Evolutionary conservation across 2,113 vertebrate species (phyloP).

Genomic region (Aleadryas rufinucha): DNA sequence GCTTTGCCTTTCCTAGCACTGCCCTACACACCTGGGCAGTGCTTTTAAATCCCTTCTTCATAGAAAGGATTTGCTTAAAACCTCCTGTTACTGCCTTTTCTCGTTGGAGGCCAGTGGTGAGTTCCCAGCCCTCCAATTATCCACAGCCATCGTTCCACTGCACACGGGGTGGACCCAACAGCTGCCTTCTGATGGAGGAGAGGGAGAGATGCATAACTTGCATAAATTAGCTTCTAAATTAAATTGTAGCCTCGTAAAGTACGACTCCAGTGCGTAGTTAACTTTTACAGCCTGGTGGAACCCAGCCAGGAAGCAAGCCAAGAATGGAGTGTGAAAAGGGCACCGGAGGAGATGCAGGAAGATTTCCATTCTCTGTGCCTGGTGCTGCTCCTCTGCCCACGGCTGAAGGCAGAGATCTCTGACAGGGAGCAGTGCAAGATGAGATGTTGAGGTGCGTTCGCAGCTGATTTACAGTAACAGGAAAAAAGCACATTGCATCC

Average conservation of each 20-base stretch:
- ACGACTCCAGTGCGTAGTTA: neutral
- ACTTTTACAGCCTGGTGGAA: neutral
- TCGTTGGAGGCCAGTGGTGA: neutral
- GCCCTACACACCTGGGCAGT: neutral
- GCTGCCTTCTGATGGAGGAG: neutral
- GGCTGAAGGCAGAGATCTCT: neutral
- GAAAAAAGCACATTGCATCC: neutral
- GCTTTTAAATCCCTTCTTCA: neutral
- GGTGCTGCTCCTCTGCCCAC: neutral
- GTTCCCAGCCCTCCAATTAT: neutral
- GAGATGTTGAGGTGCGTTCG: neutral
- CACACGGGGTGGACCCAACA: neutral
- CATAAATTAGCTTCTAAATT: slow-evolving; percentile 21
- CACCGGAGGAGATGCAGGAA: neutral
- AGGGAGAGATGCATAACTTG: neutral
- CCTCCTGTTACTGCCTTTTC: neutral
- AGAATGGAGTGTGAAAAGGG: neutral
- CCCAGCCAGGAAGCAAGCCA: neutral
- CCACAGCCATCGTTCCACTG: neutral
- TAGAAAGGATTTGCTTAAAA: neutral
- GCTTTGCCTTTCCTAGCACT: neutral
- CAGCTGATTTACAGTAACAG: neutral
- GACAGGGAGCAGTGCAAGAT: neutral
- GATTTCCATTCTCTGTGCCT: neutral
- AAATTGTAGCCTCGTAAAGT: neutral